These are phyloP conservation scores for Rhyacophila evoluta DNA, from an alignment of 2,888 invertebrate genomes.

Conservation along the genomic window DNA sequence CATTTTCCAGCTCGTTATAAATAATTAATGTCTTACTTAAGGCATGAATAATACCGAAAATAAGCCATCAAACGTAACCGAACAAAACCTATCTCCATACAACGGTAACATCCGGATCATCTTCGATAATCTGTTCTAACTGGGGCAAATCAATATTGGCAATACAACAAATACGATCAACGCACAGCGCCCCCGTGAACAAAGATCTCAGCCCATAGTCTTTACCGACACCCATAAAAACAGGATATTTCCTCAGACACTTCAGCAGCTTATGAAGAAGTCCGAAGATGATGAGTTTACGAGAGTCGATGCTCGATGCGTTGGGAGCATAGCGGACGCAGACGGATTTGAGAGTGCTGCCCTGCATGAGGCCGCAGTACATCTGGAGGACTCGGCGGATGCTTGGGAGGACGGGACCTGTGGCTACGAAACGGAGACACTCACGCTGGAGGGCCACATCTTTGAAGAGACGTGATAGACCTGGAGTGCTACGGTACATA, in stretches of 20 bases:
- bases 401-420: constrained; percentile 58
- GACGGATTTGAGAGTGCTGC: constrained; percentile 64
- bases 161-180: constrained; percentile 92
- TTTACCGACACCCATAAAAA: constrained; percentile 60
- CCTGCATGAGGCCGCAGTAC: constrained; percentile 57
- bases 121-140: constrained; percentile 85
- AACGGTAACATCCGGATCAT: constrained; percentile 83
- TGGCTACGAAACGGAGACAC: constrained; percentile 70
- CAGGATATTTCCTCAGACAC: constrained; percentile 68
- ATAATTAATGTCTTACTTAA: not conserved
- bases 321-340: constrained; percentile 61
- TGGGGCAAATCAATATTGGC: constrained; percentile 80
- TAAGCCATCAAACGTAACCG: not conserved
- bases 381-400: constrained; percentile 48
- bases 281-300: constrained; percentile 72
- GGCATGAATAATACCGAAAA: not conserved
- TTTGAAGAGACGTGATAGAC: constrained; percentile 76
- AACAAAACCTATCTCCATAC: constrained; percentile 77
- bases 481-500: constrained; percentile 84
- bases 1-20: not conserved
- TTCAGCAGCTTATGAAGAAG: constrained; percentile 71
- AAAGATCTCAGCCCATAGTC: constrained; percentile 71
- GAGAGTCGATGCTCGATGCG: constrained; percentile 61
- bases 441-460: constrained; percentile 77
- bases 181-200: constrained; percentile 84